Base-by-base conservation (phyloP, 2,113 vertebrate species). In the Poeciliopsis occidentalis region DNA sequence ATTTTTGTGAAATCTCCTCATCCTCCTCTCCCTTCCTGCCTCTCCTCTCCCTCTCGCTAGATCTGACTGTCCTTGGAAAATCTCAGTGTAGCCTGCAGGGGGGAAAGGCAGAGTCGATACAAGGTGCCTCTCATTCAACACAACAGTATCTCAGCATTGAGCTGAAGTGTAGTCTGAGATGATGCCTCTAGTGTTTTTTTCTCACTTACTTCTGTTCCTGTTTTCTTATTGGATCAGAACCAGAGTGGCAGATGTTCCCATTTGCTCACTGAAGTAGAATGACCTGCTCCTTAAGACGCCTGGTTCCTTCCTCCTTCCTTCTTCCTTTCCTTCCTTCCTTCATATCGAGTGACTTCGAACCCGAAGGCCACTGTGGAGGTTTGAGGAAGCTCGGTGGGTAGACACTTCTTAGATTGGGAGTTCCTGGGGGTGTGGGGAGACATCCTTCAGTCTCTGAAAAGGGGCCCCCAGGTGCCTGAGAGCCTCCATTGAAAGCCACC, bases 121-220 rank as follows among this genome's bases (percentile, higher is more conserved):
- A 79, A 31, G 76, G n/a, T 65, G 60, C 71, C 71, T 82, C 87
- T 87, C 83, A 87, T 82, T 79, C 74, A 80, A 51, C 61, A 86
- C 82, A 91, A 88, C 92, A 94, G 93, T 92, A 92, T 88, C 88
- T 82, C 80, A 90, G 85, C 91, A 94, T 94, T 93, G 91, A 91
- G 82, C 89, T 88, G 92, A 89, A 93, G 92, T 91, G 0, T 90
- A 90, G 91, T 87, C 86, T 81, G 83, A 82, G 80, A 85, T 63
- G 73, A 86, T 75, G 83, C 88, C 92, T 90, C 87, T 79, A 57
- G 37, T 75, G 71, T 72, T 82, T 82, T 80, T 78, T 78, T 86
- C 75, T 62, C 31, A 17, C 22, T 11, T 39, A 3, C 37, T 41
- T 39, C 15, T 37, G 34, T 66, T 39, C 27, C 31, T 41, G 39